Evolutionary conservation across 2,113 vertebrate species (phyloP).

Genomic region (Prinia subflava): DNA sequence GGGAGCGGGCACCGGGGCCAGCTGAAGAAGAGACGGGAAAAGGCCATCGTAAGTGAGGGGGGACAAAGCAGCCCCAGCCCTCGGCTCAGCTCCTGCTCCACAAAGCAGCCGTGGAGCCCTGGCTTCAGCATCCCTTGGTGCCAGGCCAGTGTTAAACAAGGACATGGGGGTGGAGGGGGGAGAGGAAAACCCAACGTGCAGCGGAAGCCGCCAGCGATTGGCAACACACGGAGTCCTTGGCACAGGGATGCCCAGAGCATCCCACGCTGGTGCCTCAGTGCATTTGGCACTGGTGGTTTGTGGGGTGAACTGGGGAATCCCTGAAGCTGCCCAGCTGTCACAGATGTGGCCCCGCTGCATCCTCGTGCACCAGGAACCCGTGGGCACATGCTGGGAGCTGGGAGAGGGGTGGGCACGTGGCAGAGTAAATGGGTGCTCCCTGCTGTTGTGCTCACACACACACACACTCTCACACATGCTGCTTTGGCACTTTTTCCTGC

Average conservation of each 20-base stretch:
- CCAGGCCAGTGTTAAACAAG: background rate
- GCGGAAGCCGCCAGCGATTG: background rate
- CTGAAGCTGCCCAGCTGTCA: background rate
- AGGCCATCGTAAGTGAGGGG: slow-evolving; percentile 81
- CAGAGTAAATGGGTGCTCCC: background rate
- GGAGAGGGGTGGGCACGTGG: background rate
- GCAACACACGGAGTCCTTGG: slow-evolving; percentile 16
- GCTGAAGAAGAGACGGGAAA: slow-evolving; percentile 83
- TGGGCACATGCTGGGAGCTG: background rate
- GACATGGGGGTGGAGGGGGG: background rate
- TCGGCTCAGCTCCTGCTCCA: background rate
- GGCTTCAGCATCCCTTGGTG: slow-evolving; percentile 3
- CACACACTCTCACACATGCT: background rate
- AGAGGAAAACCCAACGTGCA: background rate
- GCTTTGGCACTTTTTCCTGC: background rate
- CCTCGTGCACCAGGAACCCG: fast-evolving
- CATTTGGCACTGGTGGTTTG: background rate
- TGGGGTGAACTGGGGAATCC: background rate
- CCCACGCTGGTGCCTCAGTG: background rate
- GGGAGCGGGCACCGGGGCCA: slow-evolving; percentile 68
- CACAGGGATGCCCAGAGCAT: background rate
- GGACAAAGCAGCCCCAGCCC: background rate
- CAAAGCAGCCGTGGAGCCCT: background rate
- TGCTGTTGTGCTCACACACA: background rate
- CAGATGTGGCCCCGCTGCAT: background rate